phyloP scores from a whole-genome alignment of 2,797 vertebrate species.

The Platyrinchus mystaceus region DNA sequence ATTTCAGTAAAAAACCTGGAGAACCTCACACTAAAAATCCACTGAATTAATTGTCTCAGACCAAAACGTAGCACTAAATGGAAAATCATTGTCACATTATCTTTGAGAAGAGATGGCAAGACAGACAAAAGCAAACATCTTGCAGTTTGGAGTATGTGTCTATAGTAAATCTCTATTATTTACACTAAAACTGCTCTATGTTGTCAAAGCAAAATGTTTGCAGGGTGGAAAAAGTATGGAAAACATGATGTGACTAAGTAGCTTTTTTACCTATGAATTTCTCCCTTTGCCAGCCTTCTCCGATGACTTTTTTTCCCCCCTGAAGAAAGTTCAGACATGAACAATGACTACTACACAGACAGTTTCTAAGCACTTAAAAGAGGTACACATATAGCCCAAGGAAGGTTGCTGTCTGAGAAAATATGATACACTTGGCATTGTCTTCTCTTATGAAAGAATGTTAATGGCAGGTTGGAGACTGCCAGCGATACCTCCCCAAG shows the following conservation, averaged over 20 bases:
- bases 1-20: background rate
- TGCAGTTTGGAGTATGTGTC: background rate
- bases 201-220: background rate
- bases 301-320: too few species aligned
- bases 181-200: background rate
- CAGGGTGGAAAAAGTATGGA: slow-evolving; percentile 38
- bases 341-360: background rate
- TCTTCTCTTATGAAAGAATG: background rate
- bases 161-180: background rate
- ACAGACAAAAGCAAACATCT: background rate
- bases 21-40: background rate
- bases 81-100: background rate
- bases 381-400: background rate
- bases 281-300: background rate
- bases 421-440: background rate
- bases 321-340: background rate
- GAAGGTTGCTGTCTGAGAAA: background rate
- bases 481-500: background rate
- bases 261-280: slow-evolving; percentile 28
- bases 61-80: background rate
- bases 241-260: slow-evolving; percentile 24
- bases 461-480: background rate
- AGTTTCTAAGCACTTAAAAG: background rate
- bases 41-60: background rate
- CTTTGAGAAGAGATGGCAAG: slow-evolving; percentile 26